phyloP scores from a whole-genome alignment of 2,113 vertebrate genomes.

The Gavialis gangeticus region DNA sequence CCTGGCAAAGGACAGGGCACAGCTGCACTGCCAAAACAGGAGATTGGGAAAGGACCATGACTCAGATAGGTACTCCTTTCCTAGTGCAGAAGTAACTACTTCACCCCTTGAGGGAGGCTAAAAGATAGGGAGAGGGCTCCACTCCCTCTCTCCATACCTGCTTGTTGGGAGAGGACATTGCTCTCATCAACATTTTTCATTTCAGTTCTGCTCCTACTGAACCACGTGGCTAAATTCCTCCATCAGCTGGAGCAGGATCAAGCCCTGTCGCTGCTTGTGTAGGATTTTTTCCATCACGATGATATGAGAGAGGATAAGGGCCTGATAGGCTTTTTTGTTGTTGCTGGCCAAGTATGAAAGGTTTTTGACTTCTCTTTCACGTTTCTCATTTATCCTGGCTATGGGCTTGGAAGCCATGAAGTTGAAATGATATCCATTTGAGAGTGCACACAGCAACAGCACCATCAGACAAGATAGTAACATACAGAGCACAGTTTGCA shows the following conservation, averaged over 20 bases:
- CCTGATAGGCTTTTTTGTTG: background rate
- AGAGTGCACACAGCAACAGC: background rate
- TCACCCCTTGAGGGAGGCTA: background rate
- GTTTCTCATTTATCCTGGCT: background rate
- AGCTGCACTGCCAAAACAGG: background rate
- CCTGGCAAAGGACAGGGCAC: background rate
- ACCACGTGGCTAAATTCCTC: background rate
- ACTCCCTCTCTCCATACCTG: background rate
- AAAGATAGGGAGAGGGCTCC: background rate
- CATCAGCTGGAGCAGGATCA: rapidly evolving
- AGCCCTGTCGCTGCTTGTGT: background rate
- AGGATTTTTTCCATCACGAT: background rate
- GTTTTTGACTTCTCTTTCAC: background rate
- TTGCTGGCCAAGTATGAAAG: background rate
- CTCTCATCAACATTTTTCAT: background rate
- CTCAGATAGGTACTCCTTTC: background rate
- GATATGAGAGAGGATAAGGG: background rate
- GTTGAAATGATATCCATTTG: background rate
- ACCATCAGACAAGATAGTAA: background rate
- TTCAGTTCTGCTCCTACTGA: background rate
- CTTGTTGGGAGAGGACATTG: background rate
- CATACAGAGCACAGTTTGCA: background rate
- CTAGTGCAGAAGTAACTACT: background rate
- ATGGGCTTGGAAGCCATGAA: background rate
- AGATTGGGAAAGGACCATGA: background rate